Evolutionary conservation across 2,888 invertebrate species (phyloP).

Genomic region (Arctia plantaginis): DNA sequence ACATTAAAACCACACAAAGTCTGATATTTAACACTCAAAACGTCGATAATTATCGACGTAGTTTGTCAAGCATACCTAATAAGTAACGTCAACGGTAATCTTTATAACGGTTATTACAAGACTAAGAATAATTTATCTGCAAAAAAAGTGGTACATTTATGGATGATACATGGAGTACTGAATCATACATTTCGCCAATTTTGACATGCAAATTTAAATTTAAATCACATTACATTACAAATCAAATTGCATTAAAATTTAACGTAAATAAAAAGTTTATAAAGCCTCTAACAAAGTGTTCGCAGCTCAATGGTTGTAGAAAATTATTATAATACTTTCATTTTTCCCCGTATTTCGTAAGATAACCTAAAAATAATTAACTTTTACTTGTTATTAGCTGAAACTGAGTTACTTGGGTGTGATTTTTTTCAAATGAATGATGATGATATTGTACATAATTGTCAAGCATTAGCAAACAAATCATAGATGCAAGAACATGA

Average conservation of each 20-base stretch:
- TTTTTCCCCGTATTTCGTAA: not conserved
- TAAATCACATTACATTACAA: too few relatives aligned
- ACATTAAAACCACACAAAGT: not conserved
- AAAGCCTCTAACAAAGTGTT: conserved; percentile 1
- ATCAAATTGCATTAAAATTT: too few relatives aligned
- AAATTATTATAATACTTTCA: too few relatives aligned
- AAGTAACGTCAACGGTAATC: not conserved
- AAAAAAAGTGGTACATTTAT: too few relatives aligned
- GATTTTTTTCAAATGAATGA: not conserved
- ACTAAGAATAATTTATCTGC: too few relatives aligned
- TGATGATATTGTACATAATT: too few relatives aligned
- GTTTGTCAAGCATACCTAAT: conserved; percentile 4
- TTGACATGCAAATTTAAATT: too few relatives aligned
- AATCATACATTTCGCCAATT: too few relatives aligned
- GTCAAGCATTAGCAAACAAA: not conserved
- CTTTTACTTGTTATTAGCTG: not conserved
- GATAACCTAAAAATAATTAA: not conserved
- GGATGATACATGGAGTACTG: too few relatives aligned
- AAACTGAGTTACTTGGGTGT: not conserved
- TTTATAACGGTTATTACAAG: conserved; percentile 16
- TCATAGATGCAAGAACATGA: too few relatives aligned
- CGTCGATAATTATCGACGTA: not conserved
- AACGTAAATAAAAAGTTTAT: conserved; percentile 1
- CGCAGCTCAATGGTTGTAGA: not conserved
- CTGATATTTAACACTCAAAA: not conserved